Conservation (phyloP, 2,888 invertebrate species). For the Campaea margaritaria region DNA sequence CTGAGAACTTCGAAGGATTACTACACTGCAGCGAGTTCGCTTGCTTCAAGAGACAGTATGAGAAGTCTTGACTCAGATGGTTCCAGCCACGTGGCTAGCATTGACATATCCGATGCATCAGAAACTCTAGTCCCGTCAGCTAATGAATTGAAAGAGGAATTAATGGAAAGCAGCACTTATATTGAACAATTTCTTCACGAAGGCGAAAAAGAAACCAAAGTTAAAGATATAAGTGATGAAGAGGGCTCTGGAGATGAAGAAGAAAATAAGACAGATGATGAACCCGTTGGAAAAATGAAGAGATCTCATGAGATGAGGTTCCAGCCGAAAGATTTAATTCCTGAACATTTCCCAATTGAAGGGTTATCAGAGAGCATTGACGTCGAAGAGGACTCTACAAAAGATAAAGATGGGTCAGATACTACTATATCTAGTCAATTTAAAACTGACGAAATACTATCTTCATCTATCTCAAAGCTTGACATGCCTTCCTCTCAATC, state of each 20-base stretch:
- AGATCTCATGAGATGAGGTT: slow-evolving; percentile 96
- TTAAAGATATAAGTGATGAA: slow-evolving; percentile 80
- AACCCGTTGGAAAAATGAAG: slow-evolving; percentile 91
- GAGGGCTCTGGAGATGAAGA: slow-evolving; percentile 86
- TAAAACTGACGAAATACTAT: slow-evolving; percentile 74
- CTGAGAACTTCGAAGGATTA: slow-evolving; percentile 93
- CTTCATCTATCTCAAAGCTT: slow-evolving; percentile 78
- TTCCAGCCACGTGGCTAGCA: slow-evolving; percentile 94
- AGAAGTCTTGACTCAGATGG: slow-evolving; percentile 95
- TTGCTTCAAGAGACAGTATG: slow-evolving; percentile 95
- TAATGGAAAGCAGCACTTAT: slow-evolving; percentile 87
- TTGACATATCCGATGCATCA: slow-evolving; percentile 96
- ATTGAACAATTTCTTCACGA: slow-evolving; percentile 82
- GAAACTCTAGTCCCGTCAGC: slow-evolving; percentile 97
- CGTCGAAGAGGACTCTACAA: slow-evolving; percentile 72
- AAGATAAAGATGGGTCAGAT: slow-evolving; percentile 73
- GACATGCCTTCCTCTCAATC: slow-evolving; percentile 72
- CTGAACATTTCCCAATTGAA: slow-evolving; percentile 77
- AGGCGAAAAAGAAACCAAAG: slow-evolving; percentile 67
- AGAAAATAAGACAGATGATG: slow-evolving; percentile 78
- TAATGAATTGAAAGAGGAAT: slow-evolving; percentile 91
- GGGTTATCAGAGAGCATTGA: slow-evolving; percentile 75
- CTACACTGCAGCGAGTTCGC: slow-evolving; percentile 93
- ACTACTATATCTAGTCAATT: slow-evolving; percentile 80
- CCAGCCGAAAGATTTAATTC: slow-evolving; percentile 86